Evolutionary conservation across 92 coral and sea anemone species (phyloP), one percentile per base, ranked within the genome.

Genomic region (Desmophyllum pertusum): DNA sequence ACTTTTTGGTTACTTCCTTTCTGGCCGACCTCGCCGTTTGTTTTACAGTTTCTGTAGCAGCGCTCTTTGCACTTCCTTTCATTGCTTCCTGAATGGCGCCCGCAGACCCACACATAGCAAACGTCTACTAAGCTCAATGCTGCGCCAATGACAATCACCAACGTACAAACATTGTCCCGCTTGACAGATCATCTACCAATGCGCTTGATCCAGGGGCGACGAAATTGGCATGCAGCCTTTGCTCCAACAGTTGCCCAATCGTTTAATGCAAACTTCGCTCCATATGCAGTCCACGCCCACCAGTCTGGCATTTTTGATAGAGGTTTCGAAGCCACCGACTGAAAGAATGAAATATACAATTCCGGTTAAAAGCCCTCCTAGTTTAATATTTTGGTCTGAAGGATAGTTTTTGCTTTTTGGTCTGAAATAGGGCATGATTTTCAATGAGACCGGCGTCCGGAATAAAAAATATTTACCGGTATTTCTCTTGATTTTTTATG

Each of bases 1-100:
- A n/a, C n/a, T n/a, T n/a, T n/a, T n/a, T n/a, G 3, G 73, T 45
- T 63, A 65, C 66, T 73, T 74, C 52, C 74, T 75, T 74, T 18
- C 3, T 37, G 0, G 75, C 75, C 27, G 61, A 8, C 51, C 19
- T 74, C 61, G 75, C 87, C 42, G 14, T 25, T 11, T 83, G 23
- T 43, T 83, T 83, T 15, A 75, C 87, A 45, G 67, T 9, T 11
- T 62, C 3, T 7, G 23, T n/a, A 74, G 40, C 50, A 62, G 75
- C 81, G 2, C 1, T 52, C 35, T 75, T 75, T 43, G 37, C 40
- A 35, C 46, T 75, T 21, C 8, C 68, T 59, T 33, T 35, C 81
- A 69, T n/a, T 74, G 11, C 63, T 4, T 74, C 65, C 27, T 73
- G 41, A 43, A 41, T 6, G 19, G 5, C 1, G 29, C 43, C 7